phyloP scores from a whole-genome alignment of 2,888 invertebrate genomes.

The Perizoma flavofasciatum region DNA sequence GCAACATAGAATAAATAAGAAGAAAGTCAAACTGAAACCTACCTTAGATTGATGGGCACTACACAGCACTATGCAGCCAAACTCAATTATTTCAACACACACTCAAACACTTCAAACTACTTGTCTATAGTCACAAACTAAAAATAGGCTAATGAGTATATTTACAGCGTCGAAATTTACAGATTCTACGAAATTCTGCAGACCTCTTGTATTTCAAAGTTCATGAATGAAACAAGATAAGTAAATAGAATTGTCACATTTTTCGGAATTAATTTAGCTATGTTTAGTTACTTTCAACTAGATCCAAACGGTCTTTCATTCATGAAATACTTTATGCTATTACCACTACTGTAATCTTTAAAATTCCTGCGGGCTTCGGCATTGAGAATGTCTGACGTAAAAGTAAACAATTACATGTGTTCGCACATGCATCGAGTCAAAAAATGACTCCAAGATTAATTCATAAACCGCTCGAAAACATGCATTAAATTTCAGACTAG shows the following conservation, averaged over 20 bases:
- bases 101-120: constrained; percentile 16
- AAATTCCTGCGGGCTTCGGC: constrained; percentile 30
- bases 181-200: constrained; percentile 3
- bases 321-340: constrained; percentile 1
- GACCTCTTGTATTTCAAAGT: neutral
- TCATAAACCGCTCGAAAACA: constrained; percentile 7
- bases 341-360: constrained; percentile 1
- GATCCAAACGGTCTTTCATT: constrained; percentile 7
- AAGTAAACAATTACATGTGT: constrained; percentile 41
- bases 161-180: neutral
- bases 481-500: neutral
- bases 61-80: constrained; percentile 1
- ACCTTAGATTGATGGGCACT: constrained; percentile 13
- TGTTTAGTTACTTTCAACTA: neutral
- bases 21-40: constrained; percentile 8
- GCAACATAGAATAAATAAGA: neutral
- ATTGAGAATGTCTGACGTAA: constrained; percentile 31
- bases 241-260: too few species aligned
- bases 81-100: constrained; percentile 15
- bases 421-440: constrained; percentile 9
- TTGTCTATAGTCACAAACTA: constrained; percentile 10
- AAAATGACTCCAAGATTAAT: constrained; percentile 12
- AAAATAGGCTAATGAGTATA: constrained; percentile 11
- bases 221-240: neutral
- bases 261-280: neutral